Evolutionary conservation across 2,888 invertebrate species (phyloP), one percentile per base, ranked within the genome.

Genomic region (Plusia festucae): DNA sequence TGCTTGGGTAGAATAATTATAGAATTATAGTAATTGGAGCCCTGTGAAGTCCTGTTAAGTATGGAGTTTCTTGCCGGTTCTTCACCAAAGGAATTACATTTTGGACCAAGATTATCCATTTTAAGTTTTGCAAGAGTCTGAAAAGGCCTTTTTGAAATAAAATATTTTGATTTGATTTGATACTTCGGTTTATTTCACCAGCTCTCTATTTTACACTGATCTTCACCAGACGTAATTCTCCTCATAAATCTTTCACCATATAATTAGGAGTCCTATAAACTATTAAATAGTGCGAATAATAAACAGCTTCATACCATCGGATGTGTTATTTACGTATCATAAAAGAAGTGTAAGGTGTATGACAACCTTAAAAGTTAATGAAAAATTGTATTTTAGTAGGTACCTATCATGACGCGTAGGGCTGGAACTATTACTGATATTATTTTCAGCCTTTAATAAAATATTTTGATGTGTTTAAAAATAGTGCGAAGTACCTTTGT

Each of bases 271-370:
- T 40, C 6, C 40, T n/a, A 40, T 40, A 40, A 40, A 40, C n/a
- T n/a, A 40, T 18, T 49, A 49, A 49, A 18, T 40, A 56, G 16
- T 22, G 32, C 16, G 13, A 15, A 32, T 32, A 15, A 24, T 15
- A 32, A 51, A 46, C 6, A 46, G 8, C 11, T 15, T 52, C 7
- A 24, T 52, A 20, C 24, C n/a, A 52, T 6, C 15, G 24, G 24
- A 52, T 22, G 24, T 15, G 13, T 51, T 55, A 55, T 34, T 70
- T 55, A 58, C 16, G 46, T 18, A 34, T 16, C 34, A 46, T 70
- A 65, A 70, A 70, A 46, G 0, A 7, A 20, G 13, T 16, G 24
- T 20, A 53, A 53, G 20, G 40, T 27, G 59, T 16, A 5, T 13
- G 20, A 2, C 22, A 60, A 30, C 44, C 44, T 15, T 65, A 18